Evolutionary conservation across 2,888 invertebrate species (phyloP).

Genomic region (Hartigia nigra): DNA sequence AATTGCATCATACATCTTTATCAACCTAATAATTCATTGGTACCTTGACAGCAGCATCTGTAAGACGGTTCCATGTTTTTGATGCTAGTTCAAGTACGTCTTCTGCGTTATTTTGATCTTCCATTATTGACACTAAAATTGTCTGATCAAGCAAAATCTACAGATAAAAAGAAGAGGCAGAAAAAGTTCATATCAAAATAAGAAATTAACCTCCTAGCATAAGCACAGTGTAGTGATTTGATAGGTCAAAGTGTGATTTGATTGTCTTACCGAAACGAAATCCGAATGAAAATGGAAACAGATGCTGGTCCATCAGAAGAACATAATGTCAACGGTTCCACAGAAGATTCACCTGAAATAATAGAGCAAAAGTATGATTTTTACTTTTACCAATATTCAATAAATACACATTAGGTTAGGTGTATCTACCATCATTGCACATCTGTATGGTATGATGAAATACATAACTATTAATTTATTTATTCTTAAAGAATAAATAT

Average conservation of each 20-base stretch:
- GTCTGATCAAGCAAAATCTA: slow-evolving; percentile 7
- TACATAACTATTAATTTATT: not conserved
- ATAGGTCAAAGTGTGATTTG: not conserved
- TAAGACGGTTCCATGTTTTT: slow-evolving; percentile 52
- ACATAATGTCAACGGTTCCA: slow-evolving; percentile 24
- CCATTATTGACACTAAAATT: slow-evolving; percentile 29
- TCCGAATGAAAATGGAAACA: slow-evolving; percentile 22
- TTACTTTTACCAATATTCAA: not conserved
- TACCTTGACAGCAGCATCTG: slow-evolving; percentile 48
- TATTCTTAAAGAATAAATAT: not conserved
- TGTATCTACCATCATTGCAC: not conserved
- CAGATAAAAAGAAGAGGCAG: not conserved
- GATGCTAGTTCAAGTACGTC: slow-evolving; percentile 49
- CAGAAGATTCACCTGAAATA: slow-evolving; percentile 32
- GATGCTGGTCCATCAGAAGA: slow-evolving; percentile 31
- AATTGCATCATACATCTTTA: not conserved
- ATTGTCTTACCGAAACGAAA: not conserved
- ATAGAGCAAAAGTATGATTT: slow-evolving; percentile 48
- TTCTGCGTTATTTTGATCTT: slow-evolving; percentile 34
- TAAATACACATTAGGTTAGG: not conserved
- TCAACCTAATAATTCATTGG: slow-evolving; percentile 3
- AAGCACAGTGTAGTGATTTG: not conserved
- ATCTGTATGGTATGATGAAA: not conserved
- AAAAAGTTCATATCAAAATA: not conserved
- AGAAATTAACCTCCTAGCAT: not conserved